Conservation (phyloP, 2,113 vertebrate genomes). For the Neogobius melanostomus region DNA sequence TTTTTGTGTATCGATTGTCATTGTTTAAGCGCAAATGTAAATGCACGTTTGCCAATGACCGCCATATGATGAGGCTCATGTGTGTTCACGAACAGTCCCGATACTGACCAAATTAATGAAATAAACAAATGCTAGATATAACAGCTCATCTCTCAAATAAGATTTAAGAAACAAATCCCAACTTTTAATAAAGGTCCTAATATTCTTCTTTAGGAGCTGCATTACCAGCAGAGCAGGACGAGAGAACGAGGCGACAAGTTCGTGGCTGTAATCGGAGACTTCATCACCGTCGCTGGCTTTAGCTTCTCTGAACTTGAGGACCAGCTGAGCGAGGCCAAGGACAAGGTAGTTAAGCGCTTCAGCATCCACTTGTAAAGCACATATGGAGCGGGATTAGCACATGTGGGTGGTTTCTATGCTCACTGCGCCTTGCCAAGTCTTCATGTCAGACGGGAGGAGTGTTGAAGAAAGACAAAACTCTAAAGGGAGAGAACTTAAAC, state of each 20-base stretch:
- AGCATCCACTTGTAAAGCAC: not conserved
- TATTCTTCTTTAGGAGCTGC: slow-evolving; percentile 85
- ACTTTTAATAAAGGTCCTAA: too few species aligned
- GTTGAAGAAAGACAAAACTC: slow-evolving; percentile 6
- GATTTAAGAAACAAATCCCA: too few species aligned
- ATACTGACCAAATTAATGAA: too few species aligned
- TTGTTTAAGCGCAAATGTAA: too few species aligned
- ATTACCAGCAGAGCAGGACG: slow-evolving; percentile 87
- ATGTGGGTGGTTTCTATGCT: slow-evolving; percentile 30
- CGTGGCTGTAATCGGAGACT: slow-evolving; percentile 92
- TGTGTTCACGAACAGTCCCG: too few species aligned
- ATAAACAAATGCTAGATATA: too few species aligned
- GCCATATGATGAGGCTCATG: too few species aligned
- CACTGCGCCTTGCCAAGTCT: slow-evolving; percentile 6
- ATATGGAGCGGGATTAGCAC: not conserved
- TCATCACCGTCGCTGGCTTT: slow-evolving; percentile 97
- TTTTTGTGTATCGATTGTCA: too few species aligned
- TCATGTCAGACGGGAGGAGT: slow-evolving; percentile 19
- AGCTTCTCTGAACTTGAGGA: slow-evolving; percentile 98
- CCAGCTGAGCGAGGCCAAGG: slow-evolving; percentile 88
- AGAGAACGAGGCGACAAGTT: slow-evolving; percentile 88
- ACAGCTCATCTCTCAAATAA: too few species aligned
- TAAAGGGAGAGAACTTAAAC: slow-evolving; percentile 18
- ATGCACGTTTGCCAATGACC: too few species aligned
- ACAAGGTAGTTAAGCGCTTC: slow-evolving; percentile 79